A percentile compares a stretch with the other conserved stretches of the same genome.
These are phyloP conservation scores for Turdus rufiventris DNA, from an alignment of 2,113 vertebrate genomes.

Conservation along the genomic window DNA sequence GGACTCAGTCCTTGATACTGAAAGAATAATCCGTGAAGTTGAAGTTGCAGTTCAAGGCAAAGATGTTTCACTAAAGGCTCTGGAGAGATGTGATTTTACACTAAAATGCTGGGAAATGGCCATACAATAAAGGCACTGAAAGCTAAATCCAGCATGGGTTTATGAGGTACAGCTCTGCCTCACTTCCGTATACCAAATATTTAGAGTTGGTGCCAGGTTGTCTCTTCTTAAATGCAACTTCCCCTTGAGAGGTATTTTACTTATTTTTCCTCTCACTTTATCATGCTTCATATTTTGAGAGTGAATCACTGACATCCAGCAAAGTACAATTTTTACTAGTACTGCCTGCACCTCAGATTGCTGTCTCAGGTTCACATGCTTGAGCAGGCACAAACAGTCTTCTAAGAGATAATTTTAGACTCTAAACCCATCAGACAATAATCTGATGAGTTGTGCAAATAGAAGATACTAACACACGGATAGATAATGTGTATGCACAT, in stretches of 20 bases:
- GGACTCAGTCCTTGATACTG: neutral
- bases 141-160: neutral
- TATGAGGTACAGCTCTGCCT: neutral
- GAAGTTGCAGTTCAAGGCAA: conserved; percentile 3
- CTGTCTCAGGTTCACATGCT: neutral
- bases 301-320: conserved; percentile 6
- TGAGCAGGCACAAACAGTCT: neutral
- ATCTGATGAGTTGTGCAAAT: neutral
- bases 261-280: neutral
- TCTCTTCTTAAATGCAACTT: conserved; percentile 10
- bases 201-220: neutral
- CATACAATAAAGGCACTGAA: neutral
- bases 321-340: conserved; percentile 38
- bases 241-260: neutral
- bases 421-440: neutral
- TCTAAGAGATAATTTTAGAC: neutral
- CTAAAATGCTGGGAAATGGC: conserved; percentile 35
- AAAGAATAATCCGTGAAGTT: conserved; percentile 28
- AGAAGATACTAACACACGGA: neutral
- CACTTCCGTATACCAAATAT: neutral
- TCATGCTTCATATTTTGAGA: conserved; percentile 13
- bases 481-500: neutral
- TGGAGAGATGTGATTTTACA: conserved; percentile 6
- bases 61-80: conserved; percentile 14
- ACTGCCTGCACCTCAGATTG: neutral